Conservation (phyloP, 2,113 vertebrate genomes). For the Phalacrocorax aristotelis region DNA sequence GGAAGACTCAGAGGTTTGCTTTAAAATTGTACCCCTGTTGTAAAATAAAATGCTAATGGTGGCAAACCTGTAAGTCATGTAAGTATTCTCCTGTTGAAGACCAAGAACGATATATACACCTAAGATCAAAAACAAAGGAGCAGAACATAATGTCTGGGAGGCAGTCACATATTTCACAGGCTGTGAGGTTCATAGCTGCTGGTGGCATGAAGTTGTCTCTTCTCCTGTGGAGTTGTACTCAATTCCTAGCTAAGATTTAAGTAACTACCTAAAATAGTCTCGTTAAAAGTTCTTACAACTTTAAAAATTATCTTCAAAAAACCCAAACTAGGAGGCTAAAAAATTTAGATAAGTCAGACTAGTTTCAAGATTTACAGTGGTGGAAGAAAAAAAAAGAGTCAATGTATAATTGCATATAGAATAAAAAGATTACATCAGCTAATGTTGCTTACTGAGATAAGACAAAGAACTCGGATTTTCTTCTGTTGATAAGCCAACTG, state of each 20-base stretch:
- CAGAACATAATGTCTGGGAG: not conserved
- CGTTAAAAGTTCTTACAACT: not conserved
- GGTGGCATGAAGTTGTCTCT: not conserved
- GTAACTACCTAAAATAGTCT: not conserved
- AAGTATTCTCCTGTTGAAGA: not conserved
- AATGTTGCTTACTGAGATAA: not conserved
- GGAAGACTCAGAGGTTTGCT: not conserved
- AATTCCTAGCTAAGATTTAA: not conserved
- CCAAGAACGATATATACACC: not conserved
- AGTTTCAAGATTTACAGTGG: not conserved
- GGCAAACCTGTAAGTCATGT: fast-evolving
- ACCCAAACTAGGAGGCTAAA: not conserved
- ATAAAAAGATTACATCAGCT: not conserved
- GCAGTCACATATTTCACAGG: not conserved
- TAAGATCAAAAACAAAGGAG: not conserved
- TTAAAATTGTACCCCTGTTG: not conserved
- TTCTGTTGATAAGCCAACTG: not conserved
- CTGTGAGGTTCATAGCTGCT: not conserved
- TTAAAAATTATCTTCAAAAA: not conserved
- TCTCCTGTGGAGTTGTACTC: not conserved
- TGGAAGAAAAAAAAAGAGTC: not conserved
- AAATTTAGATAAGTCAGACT: not conserved
- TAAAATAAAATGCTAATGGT: not conserved
- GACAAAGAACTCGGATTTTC: not conserved
- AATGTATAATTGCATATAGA: not conserved